These are phyloP conservation scores for Origma solitaria DNA, from an alignment of 2,113 vertebrate genomes.

Conservation along the genomic window DNA sequence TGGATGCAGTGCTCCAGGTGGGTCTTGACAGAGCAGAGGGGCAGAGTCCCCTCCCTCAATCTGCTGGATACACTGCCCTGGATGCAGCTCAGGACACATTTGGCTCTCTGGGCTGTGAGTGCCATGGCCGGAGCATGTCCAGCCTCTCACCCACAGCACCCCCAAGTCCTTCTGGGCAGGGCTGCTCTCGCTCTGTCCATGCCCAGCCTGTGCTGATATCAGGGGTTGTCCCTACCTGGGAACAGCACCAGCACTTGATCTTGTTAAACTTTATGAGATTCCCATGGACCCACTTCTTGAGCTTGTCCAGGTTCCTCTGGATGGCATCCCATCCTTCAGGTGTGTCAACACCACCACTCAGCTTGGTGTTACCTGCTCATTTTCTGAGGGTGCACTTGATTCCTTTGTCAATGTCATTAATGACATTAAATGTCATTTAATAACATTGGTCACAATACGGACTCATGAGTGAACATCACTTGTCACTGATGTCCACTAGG, in stretches of 20 bases:
- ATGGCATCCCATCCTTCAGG: neutral
- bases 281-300: fast-evolving
- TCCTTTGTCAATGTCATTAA: fast-evolving
- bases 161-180: neutral
- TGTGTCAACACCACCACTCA: neutral
- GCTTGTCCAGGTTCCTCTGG: neutral
- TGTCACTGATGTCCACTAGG: neutral
- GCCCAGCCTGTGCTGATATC: neutral
- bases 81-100: neutral
- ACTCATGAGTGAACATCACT: neutral
- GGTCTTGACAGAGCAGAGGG: neutral
- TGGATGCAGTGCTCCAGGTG: neutral
- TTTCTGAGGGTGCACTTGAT: fast-evolving
- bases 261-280: neutral
- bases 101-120: neutral
- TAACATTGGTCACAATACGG: neutral
- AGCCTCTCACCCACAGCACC: neutral
- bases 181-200: neutral
- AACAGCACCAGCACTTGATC: neutral
- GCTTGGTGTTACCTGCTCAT: neutral
- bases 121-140: neutral
- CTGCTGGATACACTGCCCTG: neutral
- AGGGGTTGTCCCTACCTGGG: fast-evolving
- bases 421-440: too few species aligned
- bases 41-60: neutral